Evolutionary conservation across 2,113 vertebrate species (phyloP).

Genomic region (Potamarius usumacintae): DNA sequence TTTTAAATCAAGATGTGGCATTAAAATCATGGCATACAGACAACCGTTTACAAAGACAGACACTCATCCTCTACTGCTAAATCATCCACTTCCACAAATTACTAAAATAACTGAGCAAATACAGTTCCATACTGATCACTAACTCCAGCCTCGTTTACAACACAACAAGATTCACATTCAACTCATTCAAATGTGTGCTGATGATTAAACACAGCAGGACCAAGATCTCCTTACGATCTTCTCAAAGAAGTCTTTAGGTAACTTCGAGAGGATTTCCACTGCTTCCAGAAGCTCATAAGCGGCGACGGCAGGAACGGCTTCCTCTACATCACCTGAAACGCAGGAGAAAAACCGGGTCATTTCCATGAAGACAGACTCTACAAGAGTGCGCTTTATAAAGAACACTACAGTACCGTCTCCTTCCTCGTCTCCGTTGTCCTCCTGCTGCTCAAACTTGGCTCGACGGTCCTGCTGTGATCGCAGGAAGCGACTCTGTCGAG

Average conservation of each 20-base stretch:
- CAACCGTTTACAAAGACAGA: not conserved
- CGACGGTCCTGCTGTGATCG: conserved; percentile 95
- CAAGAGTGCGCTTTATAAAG: not conserved
- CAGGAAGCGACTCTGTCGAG: conserved; percentile 87
- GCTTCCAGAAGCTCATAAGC: conserved; percentile 93
- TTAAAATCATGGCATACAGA: too few relatives aligned
- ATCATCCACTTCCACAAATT: too few relatives aligned
- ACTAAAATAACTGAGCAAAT: too few relatives aligned
- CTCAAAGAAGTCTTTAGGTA: conserved; percentile 97
- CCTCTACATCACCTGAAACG: not conserved
- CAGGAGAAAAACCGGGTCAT: too few relatives aligned
- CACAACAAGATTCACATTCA: not conserved
- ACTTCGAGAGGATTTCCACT: conserved; percentile 93
- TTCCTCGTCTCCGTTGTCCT: conserved; percentile 81
- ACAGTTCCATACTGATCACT: not conserved
- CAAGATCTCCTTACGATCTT: conserved; percentile 84
- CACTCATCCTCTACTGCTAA: too few relatives aligned
- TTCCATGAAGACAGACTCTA: too few relatives aligned
- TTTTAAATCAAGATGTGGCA: too few relatives aligned
- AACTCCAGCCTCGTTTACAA: not conserved
- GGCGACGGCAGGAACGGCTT: conserved; percentile 71
- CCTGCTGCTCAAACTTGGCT: conserved; percentile 91
- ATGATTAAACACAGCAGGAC: not conserved
- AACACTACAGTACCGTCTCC: conserved; percentile 61
- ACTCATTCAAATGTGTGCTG: not conserved